A percentile compares a stretch with the other conserved stretches of the same genome.
Conservation (phyloP, 2,113 vertebrate species). For the Alligator mississippiensis region DNA sequence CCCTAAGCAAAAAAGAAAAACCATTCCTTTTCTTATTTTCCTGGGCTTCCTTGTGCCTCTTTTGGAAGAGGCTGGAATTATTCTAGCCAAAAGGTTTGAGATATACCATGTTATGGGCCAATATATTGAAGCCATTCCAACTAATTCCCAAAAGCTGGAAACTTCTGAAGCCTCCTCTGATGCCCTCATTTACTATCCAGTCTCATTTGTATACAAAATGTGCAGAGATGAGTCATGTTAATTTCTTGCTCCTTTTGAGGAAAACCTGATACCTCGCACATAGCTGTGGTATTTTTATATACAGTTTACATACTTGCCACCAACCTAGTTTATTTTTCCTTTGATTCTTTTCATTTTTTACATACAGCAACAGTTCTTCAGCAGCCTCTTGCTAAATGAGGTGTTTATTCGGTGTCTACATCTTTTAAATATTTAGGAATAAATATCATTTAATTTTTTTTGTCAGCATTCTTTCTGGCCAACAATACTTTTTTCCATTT, state of each 20-base stretch:
- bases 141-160: conserved; percentile 6
- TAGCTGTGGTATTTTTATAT: conserved; percentile 37
- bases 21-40: conserved; percentile 12
- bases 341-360: conserved; percentile 55
- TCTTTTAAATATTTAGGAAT: conserved; percentile 71
- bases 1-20: conserved; percentile 17
- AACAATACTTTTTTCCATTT: conserved; percentile 4
- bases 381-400: conserved; percentile 43
- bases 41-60: background rate
- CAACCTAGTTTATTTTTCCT: conserved; percentile 46
- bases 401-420: conserved; percentile 58
- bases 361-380: conserved; percentile 25
- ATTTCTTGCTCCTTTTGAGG: conserved; percentile 57
- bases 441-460: conserved; percentile 24
- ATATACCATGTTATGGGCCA: conserved; percentile 6
- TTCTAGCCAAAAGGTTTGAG: background rate
- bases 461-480: conserved; percentile 15
- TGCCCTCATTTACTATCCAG: conserved; percentile 25
- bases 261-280: conserved; percentile 52
- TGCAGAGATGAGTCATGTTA: conserved; percentile 23
- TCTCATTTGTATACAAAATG: conserved; percentile 58
- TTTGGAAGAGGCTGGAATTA: conserved; percentile 25
- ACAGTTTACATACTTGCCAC: conserved; percentile 44
- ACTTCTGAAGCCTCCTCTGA: conserved; percentile 40
- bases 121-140: background rate